Base-by-base conservation (phyloP, 1,140 invertebrate species). In the Eumeta japonica region DNA sequence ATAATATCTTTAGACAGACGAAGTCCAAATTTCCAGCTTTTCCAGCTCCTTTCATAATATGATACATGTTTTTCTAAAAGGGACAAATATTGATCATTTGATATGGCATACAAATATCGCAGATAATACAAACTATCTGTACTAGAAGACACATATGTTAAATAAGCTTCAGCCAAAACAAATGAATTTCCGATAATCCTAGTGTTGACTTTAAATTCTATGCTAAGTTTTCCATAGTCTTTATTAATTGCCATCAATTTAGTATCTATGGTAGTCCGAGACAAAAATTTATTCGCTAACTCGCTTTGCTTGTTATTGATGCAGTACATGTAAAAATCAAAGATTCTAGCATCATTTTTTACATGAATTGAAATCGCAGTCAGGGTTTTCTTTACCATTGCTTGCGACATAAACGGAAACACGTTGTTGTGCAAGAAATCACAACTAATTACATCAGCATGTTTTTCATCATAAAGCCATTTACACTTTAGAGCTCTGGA, bases 1-100 rank as follows among this genome's bases (percentile, higher is more conserved):
- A 63, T 54, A 17, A 67, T 65, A 35, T 55, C 36, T 44, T 57
- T 64, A 30, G 63, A 62, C 32, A 58, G 43, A 35, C 46, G 41
- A 9, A 41, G 31, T 11, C 58, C 52, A 28, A 63, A 40, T 28
- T 10, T 7, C 14, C 2, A 2, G n/a, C 15, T 11, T 15, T 15
- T 1, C 7, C 7, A 15, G 3, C 20, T 19, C n/a, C 16, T 1
- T 16, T 12, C n/a, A n/a, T n/a, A n/a, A n/a, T n/a, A n/a, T n/a
- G n/a, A n/a, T n/a, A n/a, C 33, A 35, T 45, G 42, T 32, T 38
- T 44, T 28, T 56, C 53, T 3, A 56, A 16, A 10, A 56, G 28
- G 14, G 52, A 20, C 13, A 56, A 40, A 35, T 50, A 56, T 34
- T 42, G 35, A 5, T n/a, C 19, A 28, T 48, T 30, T 10, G 45